Base-by-base conservation (phyloP, 2,113 vertebrate species). In the Silurus asotus region DNA sequence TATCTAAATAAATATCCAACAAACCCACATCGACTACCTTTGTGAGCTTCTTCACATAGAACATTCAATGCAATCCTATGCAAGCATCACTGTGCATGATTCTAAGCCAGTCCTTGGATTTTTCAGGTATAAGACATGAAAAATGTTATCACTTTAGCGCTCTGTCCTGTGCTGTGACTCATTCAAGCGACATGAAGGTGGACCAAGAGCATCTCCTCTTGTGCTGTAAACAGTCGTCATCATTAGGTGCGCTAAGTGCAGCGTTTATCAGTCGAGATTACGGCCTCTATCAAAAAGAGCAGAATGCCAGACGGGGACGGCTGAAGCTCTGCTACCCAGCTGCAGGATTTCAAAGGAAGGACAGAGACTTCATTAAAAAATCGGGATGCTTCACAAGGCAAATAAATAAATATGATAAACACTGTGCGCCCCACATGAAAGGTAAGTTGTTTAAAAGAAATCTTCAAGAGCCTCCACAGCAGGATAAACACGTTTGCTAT, bases 261-360 rank as follows among this genome's bases (percentile, higher is more conserved):
- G 93, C 91, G 90, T 93, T 94, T 92, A 93, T 94, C 91, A 90
- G 91, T 92, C 81, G 89, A 91, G 92, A 94, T 93, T 92, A 93
- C 61, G 59, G 49, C 51, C 69, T 80, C 86, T 84, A 91, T 93
- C 91, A 88, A 87, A 91, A 89, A 89, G 70, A 90, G 84, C 45
- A 49, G 70, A 86, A 89, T 84, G 85, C 87, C 88, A 51, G 87
- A 76, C 58, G 81, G 89, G 64, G 87, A 67, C 65, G 75, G 72
- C 59, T 75, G 37, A 61, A 56, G 83, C 72, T 65, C 59, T 25
- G 85, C 90, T 90, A 85, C 90, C 87, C 90, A 81, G 58, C 83
- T 49, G 79, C 89, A 87, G 62, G 58, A 51, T 91, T 92, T 93
- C 89, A 91, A 90, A 92, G 90, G 85, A 87, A 88, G 84, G 90